Percentiles rank a stretch among this genome's conserved stretches.
Evolutionary conservation across 1,140 invertebrate genomes (phyloP).

Genomic region (Diorhabda carinulata): DNA sequence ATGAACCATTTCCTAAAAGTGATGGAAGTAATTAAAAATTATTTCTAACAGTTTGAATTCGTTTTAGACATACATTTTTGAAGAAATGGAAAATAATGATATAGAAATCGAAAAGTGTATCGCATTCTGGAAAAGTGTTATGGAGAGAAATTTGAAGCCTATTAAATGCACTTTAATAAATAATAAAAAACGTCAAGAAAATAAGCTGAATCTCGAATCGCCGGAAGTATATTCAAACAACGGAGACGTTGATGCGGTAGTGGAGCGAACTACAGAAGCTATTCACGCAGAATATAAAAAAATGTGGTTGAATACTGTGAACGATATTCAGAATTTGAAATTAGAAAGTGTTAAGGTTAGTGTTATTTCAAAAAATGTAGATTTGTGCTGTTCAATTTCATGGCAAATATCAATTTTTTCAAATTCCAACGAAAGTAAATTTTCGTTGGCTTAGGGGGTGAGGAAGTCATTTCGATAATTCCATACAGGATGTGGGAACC

Average conservation of each 20-base stretch:
- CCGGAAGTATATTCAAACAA: neutral
- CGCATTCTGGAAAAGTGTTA: constrained; percentile 32
- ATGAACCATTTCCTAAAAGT: neutral
- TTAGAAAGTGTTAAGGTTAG: constrained; percentile 28
- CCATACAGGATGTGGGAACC: neutral
- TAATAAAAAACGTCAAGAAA: constrained; percentile 12
- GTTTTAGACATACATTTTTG: constrained; percentile 32
- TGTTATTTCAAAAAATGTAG: neutral
- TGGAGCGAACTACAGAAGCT: neutral
- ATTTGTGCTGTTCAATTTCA: neutral
- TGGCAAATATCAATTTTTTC: neutral
- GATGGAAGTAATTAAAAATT: neutral
- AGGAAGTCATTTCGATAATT: neutral
- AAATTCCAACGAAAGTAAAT: neutral
- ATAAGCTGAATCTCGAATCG: constrained; percentile 6
- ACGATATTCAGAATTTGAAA: constrained; percentile 30
- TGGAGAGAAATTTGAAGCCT: constrained; percentile 32
- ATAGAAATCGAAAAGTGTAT: constrained; percentile 35
- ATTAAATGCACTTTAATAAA: constrained; percentile 34
- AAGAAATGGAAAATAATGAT: constrained; percentile 18
- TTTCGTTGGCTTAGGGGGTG: neutral
- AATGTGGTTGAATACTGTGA: constrained; percentile 26
- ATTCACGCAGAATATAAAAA: constrained; percentile 12
- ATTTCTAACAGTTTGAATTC: neutral
- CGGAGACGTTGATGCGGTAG: constrained; percentile 1